Conservation (phyloP, 2,797 vertebrate species). For the Muscicapa comitata region DNA sequence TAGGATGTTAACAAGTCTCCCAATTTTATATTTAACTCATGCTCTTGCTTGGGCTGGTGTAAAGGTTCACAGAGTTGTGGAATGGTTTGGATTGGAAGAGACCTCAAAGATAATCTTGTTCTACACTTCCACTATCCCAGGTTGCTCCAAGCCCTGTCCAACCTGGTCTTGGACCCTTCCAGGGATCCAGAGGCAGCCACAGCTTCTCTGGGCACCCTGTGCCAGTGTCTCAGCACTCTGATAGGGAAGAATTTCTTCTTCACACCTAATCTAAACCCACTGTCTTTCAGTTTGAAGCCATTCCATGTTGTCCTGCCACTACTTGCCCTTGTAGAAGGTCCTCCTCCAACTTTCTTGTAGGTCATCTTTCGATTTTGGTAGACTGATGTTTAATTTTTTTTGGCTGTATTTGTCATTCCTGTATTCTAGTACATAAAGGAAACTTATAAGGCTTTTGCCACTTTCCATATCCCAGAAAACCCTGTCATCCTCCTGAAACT, state of each 20-base stretch:
- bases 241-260: not conserved
- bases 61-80: not conserved
- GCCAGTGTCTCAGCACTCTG: fast-evolving
- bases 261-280: not conserved
- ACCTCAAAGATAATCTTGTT: not conserved
- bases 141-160: fast-evolving
- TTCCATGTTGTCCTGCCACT: not conserved
- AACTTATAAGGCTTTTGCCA: not conserved
- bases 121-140: not conserved
- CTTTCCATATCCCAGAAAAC: not conserved
- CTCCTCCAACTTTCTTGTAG: not conserved
- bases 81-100: not conserved
- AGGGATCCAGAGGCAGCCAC: not conserved
- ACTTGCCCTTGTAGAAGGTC: not conserved
- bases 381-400: not conserved
- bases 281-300: not conserved
- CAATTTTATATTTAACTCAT: not conserved
- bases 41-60: not conserved
- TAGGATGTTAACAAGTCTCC: not conserved
- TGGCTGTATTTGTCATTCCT: not conserved
- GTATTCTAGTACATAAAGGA: fast-evolving
- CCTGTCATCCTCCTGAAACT: not conserved
- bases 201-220: not conserved
- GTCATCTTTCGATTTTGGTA: not conserved
- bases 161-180: not conserved